A percentile compares a stretch with the other conserved stretches of the same genome.
phyloP scores from a whole-genome alignment of 2,888 invertebrate species.

The Rhagonycha lutea region DNA sequence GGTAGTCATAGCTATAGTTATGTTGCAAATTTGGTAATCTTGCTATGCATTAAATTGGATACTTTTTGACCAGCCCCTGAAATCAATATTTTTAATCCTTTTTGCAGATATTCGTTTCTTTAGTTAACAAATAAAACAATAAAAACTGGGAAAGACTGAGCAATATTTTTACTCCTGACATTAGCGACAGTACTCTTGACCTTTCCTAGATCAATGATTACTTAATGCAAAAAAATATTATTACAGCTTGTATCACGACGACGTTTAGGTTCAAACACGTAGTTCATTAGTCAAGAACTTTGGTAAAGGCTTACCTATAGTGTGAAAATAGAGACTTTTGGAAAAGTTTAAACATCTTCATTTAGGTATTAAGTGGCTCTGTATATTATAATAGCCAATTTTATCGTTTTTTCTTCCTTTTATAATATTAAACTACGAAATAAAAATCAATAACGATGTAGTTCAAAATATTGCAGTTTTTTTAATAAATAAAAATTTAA shows the following conservation, averaged over 20 bases:
- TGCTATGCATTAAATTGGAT: no score
- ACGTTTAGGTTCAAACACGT: neutral
- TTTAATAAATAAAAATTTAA: slow-evolving; percentile 19
- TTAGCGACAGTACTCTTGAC: no score
- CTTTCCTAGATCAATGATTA: neutral
- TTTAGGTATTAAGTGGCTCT: neutral
- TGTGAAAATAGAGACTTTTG: neutral
- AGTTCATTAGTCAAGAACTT: neutral
- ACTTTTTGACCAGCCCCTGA: no score
- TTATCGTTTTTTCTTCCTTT: neutral
- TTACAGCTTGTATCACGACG: neutral
- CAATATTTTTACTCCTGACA: no score
- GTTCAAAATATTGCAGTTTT: neutral
- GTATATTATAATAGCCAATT: neutral
- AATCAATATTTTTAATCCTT: no score
- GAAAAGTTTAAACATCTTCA: neutral
- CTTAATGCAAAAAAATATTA: neutral
- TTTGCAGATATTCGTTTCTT: no score
- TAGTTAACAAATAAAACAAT: no score
- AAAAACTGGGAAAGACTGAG: no score
- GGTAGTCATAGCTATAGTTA: no score
- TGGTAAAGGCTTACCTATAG: neutral
- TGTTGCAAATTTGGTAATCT: no score
- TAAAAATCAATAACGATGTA: neutral
- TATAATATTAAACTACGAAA: neutral